These are phyloP conservation scores for Syrista parreyssii DNA, from an alignment of 2,888 invertebrate genomes.

Conservation along the genomic window DNA sequence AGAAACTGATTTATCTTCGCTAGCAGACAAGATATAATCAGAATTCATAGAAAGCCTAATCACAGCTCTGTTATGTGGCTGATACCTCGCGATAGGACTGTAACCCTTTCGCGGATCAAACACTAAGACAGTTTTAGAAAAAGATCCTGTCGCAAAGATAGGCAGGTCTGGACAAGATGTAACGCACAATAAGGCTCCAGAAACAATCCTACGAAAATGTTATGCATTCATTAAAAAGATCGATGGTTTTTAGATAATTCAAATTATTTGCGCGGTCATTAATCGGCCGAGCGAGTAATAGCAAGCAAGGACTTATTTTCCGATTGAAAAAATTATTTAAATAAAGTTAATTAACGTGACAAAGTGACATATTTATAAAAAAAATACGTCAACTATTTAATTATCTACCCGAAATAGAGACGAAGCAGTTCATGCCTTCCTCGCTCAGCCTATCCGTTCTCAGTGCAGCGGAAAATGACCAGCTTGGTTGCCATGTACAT, in stretches of 20 bases:
- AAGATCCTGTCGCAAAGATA: slow-evolving; percentile 70
- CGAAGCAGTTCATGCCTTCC: slow-evolving; percentile 21
- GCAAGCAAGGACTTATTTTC: neutral
- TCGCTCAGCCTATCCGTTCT: slow-evolving; percentile 28
- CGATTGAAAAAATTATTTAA: neutral
- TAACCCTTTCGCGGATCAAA: slow-evolving; percentile 69
- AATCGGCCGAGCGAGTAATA: slow-evolving; percentile 11
- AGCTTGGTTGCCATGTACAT: slow-evolving; percentile 41
- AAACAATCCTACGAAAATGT: slow-evolving; percentile 61
- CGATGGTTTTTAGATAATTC: neutral
- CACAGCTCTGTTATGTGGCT: slow-evolving; percentile 70
- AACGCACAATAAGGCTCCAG: slow-evolving; percentile 70
- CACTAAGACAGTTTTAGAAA: slow-evolving; percentile 69
- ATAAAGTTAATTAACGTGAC: neutral
- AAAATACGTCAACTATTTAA: neutral
- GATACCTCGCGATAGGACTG: slow-evolving; percentile 65
- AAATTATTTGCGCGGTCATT: slow-evolving; percentile 11
- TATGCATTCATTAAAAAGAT: slow-evolving; percentile 14
- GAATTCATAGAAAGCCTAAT: slow-evolving; percentile 62
- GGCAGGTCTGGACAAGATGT: slow-evolving; percentile 64
- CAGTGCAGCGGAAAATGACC: slow-evolving; percentile 16
- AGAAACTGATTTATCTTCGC: slow-evolving; percentile 71
- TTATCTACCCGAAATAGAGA: neutral
- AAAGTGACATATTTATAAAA: neutral
- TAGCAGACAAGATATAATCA: slow-evolving; percentile 70